Base-by-base conservation (phyloP, 1,140 invertebrate genomes). In the Temnothorax curvispinosus region DNA sequence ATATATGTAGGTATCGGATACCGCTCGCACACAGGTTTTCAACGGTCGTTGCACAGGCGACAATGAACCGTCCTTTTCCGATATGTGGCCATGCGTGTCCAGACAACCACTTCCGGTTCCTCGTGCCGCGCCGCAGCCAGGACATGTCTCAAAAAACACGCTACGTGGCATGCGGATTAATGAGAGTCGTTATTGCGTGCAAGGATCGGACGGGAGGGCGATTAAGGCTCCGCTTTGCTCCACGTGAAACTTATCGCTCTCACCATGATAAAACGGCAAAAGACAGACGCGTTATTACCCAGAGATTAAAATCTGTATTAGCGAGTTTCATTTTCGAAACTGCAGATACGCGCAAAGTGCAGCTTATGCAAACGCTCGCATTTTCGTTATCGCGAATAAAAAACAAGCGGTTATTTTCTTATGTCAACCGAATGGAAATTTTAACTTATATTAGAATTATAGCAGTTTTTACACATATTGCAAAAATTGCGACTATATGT, bases 71-170 rank as follows among this genome's bases (percentile, higher is more conserved):
- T 65, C 65, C 87, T 88, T 86, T 65, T 52, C 65, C 67, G 80
- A 92, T 91, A 89, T 91, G 92, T 90, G 81, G 58, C 47, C 88
- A 76, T 54, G 86, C 91, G 92, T 92, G 92, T 91, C 87, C 76
- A 92, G 78, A 86, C 87, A 27, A 85, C 82, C 90, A 87, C 91
- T 93, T 93, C 92, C 92, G 92, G 88, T 92, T 93, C 90, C 91
- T 89, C 89, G 82, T 91, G 77, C 64, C 85, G 52, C 44, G 44
- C 7, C 41, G 41, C 76, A 84, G 86, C 62, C 54, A 41, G 58
- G 47, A 69, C 86, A 75, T 88, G 65, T 60, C 65, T 82, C 65
- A 60, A 88, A 64, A 86, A 90, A 90, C 76, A 81, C 65, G 88
- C 52, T 72, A 80, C 75, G 60, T 60, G 67, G 67, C 74, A 75